Evolutionary conservation across 1,140 invertebrate genomes (phyloP), one percentile per base, ranked within the genome.

Genomic region (Galleria mellonella): DNA sequence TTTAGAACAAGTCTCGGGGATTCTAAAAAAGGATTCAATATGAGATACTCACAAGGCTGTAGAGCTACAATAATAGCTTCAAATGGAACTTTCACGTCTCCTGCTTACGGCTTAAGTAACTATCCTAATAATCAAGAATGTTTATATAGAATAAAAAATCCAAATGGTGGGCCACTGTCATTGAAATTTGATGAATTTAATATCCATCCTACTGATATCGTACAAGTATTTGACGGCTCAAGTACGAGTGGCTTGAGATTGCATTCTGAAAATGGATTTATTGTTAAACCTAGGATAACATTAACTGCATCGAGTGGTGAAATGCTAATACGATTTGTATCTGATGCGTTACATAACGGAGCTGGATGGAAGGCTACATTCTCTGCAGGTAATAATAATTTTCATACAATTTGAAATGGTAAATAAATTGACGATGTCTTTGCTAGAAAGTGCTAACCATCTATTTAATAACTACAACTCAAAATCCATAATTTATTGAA

Each of bases 41-140:
- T 98, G 58, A 91, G 93, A 52, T 97, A 96, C 59, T 93, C 94
- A 33, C 94, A 96, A 86, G 95, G 94, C n/a, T 96, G 94, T 69
- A 91, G 89, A 77, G 93, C 94, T 0, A 94, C 94, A 1, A 91
- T 97, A 28, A 90, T 92, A 12, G 91, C 93, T 1, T 86, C 88
- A 3, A 95, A 96, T 74, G 95, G 95, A 14, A 96, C 94, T 1
- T 88, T 98, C 1, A 91, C 92, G 4, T 97, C 96, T 2, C 96
- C 96, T 1, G 96, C 96, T 4, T 97, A 91, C 58, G 92, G 93
- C 3, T 79, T 97, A 7, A 89, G 89, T 23, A 90, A 93, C 46
- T 98, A 98, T 76, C 96, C 96, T 0, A 94, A 93, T 63, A 98
- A 97, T 74, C 95, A 97, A 72, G 95, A 97, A 72, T 97, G 96